Evolutionary conservation across 2,113 vertebrate genomes (phyloP).

Genomic region (Protobothrops mucrosquamatus): DNA sequence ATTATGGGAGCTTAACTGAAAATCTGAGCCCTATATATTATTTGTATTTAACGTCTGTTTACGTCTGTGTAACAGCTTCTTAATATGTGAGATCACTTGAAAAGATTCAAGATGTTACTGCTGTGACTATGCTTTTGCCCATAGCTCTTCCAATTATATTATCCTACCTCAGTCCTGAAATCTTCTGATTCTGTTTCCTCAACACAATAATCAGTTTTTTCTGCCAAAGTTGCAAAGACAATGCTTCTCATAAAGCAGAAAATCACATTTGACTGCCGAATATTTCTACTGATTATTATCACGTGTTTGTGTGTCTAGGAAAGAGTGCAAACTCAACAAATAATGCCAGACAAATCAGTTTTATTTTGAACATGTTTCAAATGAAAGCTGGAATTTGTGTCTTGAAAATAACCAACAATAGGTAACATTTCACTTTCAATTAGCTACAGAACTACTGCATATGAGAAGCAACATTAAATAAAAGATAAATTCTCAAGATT

Average conservation of each 20-base stretch:
- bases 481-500: slow-evolving; percentile 24
- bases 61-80: not conserved
- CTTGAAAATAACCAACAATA: slow-evolving; percentile 24
- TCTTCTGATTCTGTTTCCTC: not conserved
- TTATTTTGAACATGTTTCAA: not conserved
- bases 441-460: not conserved
- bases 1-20: not conserved
- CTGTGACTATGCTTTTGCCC: not conserved
- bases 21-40: not conserved
- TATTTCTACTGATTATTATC: not conserved
- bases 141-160: not conserved
- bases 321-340: not conserved
- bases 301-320: not conserved
- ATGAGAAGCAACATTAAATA: slow-evolving; percentile 9
- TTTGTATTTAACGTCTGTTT: not conserved
- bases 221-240: not conserved
- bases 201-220: not conserved
- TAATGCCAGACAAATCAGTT: slow-evolving; percentile 1
- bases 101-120: not conserved
- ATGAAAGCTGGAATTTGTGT: slow-evolving; percentile 23
- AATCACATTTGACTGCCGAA: not conserved
- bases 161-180: not conserved
- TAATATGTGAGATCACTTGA: not conserved
- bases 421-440: slow-evolving; percentile 30
- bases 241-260: not conserved